Percentiles rank a stretch among this genome's conserved stretches.
phyloP scores from a whole-genome alignment of 2,797 vertebrate species.

The Sandelia bainsii region DNA sequence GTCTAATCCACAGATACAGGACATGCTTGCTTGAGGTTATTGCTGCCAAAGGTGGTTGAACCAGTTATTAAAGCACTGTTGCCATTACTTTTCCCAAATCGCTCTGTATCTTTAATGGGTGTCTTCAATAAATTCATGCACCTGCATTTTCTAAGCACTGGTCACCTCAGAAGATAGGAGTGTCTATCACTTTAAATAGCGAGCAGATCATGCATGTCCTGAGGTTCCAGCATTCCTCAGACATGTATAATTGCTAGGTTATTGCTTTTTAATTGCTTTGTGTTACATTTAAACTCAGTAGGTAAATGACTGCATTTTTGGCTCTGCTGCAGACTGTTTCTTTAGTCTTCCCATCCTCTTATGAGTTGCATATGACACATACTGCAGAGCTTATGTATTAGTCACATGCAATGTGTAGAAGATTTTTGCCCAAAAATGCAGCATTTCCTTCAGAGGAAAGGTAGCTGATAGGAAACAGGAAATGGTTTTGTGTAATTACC shows the following conservation, averaged over 20 bases:
- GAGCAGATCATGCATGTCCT: constrained; percentile 13
- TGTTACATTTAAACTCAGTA: constrained; percentile 53
- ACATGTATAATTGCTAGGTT: constrained; percentile 52
- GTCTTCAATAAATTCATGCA: neutral
- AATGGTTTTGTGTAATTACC: constrained; percentile 73
- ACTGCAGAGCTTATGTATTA: constrained; percentile 21
- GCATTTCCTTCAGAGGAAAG: constrained; percentile 34
- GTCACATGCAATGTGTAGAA: constrained; percentile 20
- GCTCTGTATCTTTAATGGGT: too few species aligned
- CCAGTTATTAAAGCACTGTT: too few species aligned
- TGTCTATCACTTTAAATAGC: constrained; percentile 12
- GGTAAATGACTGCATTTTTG: constrained; percentile 67
- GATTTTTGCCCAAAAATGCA: constrained; percentile 29
- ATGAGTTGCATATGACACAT: constrained; percentile 21
- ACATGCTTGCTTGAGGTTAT: too few species aligned
- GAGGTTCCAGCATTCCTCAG: constrained; percentile 57
- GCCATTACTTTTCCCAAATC: too few species aligned
- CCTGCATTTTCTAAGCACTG: neutral
- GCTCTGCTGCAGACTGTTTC: constrained; percentile 31
- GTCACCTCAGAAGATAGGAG: constrained; percentile 8
- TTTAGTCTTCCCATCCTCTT: constrained; percentile 32
- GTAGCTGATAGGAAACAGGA: constrained; percentile 81
- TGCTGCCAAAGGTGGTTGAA: too few species aligned
- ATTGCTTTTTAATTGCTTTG: constrained; percentile 22
- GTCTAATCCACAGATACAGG: neutral